Conservation (phyloP, 2,113 vertebrate species). For the Taxidea taxus region DNA sequence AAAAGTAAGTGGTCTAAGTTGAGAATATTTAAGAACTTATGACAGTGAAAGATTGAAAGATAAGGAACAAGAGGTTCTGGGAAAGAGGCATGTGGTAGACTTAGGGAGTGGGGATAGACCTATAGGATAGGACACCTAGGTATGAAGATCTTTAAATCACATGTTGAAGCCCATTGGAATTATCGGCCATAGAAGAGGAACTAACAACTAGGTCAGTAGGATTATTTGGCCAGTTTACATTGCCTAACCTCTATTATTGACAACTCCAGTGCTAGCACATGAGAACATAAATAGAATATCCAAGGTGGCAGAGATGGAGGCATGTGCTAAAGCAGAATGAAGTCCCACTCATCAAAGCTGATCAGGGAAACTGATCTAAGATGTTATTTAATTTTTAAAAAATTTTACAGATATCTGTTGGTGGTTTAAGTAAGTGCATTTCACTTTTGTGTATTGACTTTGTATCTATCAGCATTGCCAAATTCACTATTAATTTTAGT, state of each 20-base stretch:
- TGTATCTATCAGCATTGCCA: background rate
- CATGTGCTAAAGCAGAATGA: background rate
- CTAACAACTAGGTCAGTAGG: background rate
- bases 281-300: background rate
- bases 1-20: background rate
- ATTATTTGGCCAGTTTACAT: background rate
- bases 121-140: background rate
- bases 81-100: background rate
- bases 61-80: background rate
- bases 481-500: background rate
- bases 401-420: background rate
- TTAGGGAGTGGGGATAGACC: background rate
- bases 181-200: background rate
- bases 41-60: background rate
- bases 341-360: background rate
- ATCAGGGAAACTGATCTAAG: background rate
- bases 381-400: background rate
- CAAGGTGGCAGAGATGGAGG: background rate
- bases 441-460: background rate
- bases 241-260: background rate
- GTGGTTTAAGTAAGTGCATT: background rate
- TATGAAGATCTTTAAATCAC: background rate
- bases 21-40: background rate
- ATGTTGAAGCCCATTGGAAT: background rate
- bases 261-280: background rate